phyloP scores from a whole-genome alignment of 2,888 invertebrate species.

The Hecatera dysodea region DNA sequence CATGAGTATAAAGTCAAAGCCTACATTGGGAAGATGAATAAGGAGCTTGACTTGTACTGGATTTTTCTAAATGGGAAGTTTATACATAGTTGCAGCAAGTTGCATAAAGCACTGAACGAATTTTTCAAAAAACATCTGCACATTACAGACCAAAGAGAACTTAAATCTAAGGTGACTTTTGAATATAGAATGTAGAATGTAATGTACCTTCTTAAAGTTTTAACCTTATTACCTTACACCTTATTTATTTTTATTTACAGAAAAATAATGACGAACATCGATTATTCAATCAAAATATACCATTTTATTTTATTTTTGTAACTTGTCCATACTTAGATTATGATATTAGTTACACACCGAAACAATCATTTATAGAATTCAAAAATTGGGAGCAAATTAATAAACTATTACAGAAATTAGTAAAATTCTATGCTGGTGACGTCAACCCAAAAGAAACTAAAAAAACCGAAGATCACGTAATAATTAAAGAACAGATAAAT shows the following conservation, averaged over 20 bases:
- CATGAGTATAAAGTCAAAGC: slow-evolving; percentile 89
- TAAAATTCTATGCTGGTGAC: slow-evolving; percentile 79
- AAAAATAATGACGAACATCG: slow-evolving; percentile 58
- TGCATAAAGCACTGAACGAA: slow-evolving; percentile 77
- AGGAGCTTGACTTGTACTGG: slow-evolving; percentile 81
- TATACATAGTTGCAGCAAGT: slow-evolving; percentile 84
- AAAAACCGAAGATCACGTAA: slow-evolving; percentile 35
- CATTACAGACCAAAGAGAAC: slow-evolving; percentile 55
- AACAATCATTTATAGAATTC: slow-evolving; percentile 90
- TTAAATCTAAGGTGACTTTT: slow-evolving; percentile 73
- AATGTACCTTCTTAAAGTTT: too few species aligned
- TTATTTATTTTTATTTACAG: slow-evolving; percentile 61
- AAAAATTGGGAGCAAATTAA: slow-evolving; percentile 86
- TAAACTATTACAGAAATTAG: slow-evolving; percentile 78
- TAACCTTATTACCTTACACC: neutral
- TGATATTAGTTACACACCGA: slow-evolving; percentile 86
- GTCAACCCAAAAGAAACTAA: slow-evolving; percentile 68
- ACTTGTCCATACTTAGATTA: slow-evolving; percentile 90
- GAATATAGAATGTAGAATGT: neutral
- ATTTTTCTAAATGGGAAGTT: slow-evolving; percentile 92
- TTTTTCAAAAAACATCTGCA: slow-evolving; percentile 68
- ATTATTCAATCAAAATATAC: slow-evolving; percentile 66
- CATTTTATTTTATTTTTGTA: slow-evolving; percentile 90
- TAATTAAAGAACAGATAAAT: slow-evolving; percentile 32
- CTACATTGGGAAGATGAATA: slow-evolving; percentile 86